These are phyloP conservation scores for Sitta europaea DNA, from an alignment of 2,113 vertebrate species.

Conservation along the genomic window DNA sequence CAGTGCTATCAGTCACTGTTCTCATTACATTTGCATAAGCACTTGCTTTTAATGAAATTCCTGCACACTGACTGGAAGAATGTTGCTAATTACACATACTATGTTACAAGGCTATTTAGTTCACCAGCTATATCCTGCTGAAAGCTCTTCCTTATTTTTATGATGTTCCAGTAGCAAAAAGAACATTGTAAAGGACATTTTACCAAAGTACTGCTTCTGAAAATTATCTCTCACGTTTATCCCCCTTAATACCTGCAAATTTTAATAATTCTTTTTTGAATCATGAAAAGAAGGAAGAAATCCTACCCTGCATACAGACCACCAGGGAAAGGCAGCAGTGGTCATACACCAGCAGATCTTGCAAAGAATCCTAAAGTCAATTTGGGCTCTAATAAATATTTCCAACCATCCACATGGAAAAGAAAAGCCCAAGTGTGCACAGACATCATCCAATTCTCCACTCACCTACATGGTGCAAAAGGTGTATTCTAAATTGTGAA, in stretches of 20 bases:
- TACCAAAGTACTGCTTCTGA: not conserved
- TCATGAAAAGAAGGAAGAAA: not conserved
- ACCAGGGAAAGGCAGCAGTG: not conserved
- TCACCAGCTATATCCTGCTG: not conserved
- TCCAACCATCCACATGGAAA: not conserved
- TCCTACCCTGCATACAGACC: not conserved
- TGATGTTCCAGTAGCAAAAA: not conserved
- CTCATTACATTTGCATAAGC: not conserved
- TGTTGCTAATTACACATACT: not conserved
- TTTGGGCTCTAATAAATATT: not conserved
- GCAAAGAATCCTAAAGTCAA: not conserved
- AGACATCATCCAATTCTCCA: not conserved
- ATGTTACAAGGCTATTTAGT: not conserved
- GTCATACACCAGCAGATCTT: not conserved
- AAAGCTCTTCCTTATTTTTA: not conserved
- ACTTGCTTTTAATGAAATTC: not conserved
- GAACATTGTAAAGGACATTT: not conserved
- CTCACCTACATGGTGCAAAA: not conserved
- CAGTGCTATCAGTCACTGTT: not conserved
- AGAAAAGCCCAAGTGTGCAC: not conserved
- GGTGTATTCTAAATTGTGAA: not conserved
- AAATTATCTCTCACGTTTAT: not conserved
- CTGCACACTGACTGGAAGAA: not conserved
- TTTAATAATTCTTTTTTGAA: not conserved
- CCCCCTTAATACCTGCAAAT: not conserved